phyloP scores from a whole-genome alignment of 1,140 invertebrate genomes.

The Eubasilissa regina region DNA sequence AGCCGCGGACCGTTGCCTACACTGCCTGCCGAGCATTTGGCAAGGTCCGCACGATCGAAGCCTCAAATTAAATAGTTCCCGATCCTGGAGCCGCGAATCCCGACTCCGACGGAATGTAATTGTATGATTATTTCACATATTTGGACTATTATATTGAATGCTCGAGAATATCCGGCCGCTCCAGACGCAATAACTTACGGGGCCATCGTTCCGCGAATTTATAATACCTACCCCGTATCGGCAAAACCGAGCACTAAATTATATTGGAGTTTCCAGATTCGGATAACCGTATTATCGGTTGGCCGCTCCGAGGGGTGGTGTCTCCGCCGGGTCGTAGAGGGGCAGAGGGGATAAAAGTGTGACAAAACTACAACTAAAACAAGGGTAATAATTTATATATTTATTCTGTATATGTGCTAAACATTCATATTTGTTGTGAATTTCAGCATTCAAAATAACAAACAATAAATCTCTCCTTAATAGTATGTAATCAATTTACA shows the following conservation, averaged over 20 bases:
- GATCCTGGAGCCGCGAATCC: neutral
- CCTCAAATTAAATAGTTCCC: slow-evolving; percentile 47
- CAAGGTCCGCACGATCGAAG: slow-evolving; percentile 34
- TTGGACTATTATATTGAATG: slow-evolving; percentile 46
- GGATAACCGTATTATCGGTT: slow-evolving; percentile 55
- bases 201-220: slow-evolving; percentile 42
- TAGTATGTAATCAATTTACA: no score
- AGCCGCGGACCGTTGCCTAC: neutral
- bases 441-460: no score
- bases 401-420: no score
- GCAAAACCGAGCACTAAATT: slow-evolving; percentile 56
- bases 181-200: slow-evolving; percentile 50
- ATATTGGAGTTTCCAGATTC: slow-evolving; percentile 57
- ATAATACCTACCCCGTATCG: slow-evolving; percentile 24
- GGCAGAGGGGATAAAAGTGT: neutral
- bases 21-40: slow-evolving; percentile 14
- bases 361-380: no score
- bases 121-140: slow-evolving; percentile 55
- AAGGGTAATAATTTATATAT: no score
- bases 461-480: no score
- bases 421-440: no score
- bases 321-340: neutral
- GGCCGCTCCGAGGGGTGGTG: slow-evolving; percentile 18
- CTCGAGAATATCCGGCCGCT: slow-evolving; percentile 42
- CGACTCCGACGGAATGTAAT: slow-evolving; percentile 41